Evolutionary conservation across 1,140 invertebrate genomes (phyloP).

Genomic region (Drosophila lini): DNA sequence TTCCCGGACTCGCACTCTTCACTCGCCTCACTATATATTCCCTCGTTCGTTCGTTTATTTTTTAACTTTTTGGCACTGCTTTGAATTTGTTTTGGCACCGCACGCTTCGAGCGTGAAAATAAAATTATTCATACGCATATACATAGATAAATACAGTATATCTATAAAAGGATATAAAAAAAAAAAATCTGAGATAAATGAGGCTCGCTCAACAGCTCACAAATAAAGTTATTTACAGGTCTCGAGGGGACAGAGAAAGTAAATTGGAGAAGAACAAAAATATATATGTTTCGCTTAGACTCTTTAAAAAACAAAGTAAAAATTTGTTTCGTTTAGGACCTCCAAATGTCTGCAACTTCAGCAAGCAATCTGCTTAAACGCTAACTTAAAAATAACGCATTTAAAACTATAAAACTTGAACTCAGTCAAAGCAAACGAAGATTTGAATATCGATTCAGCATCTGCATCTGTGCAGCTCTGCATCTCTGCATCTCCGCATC

Average conservation of each 20-base stretch:
- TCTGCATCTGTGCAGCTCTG: not conserved
- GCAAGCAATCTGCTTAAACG: conserved; percentile 37
- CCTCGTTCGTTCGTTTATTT: conserved; percentile 25
- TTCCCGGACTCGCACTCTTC: not conserved
- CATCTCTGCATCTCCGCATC: conserved; percentile 1
- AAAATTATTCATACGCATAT: conserved; percentile 52
- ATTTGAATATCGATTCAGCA: conserved; percentile 44
- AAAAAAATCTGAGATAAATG: conserved; percentile 30
- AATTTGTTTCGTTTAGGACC: not conserved
- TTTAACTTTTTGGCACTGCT: conserved; percentile 73
- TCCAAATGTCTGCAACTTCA: conserved; percentile 38
- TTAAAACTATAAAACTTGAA: conserved; percentile 72
- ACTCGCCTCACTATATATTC: conserved; percentile 7
- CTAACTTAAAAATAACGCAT: conserved; percentile 29
- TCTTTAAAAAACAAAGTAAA: not conserved
- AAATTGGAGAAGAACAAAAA: conserved; percentile 11
- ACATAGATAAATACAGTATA: conserved; percentile 43
- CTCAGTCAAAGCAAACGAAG: conserved; percentile 77
- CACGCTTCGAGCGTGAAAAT: conserved; percentile 74
- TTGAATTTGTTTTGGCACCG: conserved; percentile 78
- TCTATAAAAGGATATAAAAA: conserved; percentile 28
- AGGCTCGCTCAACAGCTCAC: conserved; percentile 49
- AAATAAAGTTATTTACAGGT: conserved; percentile 68
- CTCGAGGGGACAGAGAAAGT: conserved; percentile 14
- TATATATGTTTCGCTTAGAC: not conserved